Conservation (phyloP, 2,888 invertebrate species). For the Luperina nickerlii region DNA sequence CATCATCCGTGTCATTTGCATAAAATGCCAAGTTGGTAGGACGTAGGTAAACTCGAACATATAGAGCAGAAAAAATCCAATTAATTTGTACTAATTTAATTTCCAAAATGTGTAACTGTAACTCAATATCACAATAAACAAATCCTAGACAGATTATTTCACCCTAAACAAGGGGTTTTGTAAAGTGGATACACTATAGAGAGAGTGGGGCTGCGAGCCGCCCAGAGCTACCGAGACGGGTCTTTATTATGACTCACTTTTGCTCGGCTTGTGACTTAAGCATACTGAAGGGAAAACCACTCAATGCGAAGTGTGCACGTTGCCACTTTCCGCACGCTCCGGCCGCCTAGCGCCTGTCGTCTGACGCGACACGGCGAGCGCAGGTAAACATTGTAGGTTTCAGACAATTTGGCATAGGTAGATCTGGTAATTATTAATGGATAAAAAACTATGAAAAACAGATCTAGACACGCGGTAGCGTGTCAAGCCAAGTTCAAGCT, state of each 20-base stretch:
- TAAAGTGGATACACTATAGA: conserved; percentile 64
- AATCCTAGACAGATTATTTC: conserved; percentile 66
- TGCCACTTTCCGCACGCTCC: conserved; percentile 48
- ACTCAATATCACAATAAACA: conserved; percentile 65
- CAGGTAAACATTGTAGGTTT: conserved; percentile 16
- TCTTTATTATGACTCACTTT: conserved; percentile 83
- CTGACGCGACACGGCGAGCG: conserved; percentile 10
- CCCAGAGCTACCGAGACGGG: conserved; percentile 75
- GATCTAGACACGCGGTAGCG: too few relatives aligned
- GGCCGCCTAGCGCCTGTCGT: conserved; percentile 19
- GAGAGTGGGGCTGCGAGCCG: conserved; percentile 66
- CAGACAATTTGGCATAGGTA: neutral
- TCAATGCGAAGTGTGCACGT: conserved; percentile 71
- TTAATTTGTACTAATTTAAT: conserved; percentile 1
- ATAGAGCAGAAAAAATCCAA: conserved; percentile 1
- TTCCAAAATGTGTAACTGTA: conserved; percentile 35
- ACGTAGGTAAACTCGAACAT: neutral
- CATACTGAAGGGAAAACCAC: conserved; percentile 79
- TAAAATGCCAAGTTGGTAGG: conserved; percentile 25
- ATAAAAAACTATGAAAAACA: neutral
- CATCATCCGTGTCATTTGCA: conserved; percentile 52
- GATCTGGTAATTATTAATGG: neutral
- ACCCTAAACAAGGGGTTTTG: conserved; percentile 64
- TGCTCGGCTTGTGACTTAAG: conserved; percentile 80
- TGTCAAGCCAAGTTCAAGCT: too few relatives aligned